Evolutionary conservation across 2,797 vertebrate genomes (phyloP), one percentile per base, ranked within the genome.

Genomic region (Cyprinella venusta): DNA sequence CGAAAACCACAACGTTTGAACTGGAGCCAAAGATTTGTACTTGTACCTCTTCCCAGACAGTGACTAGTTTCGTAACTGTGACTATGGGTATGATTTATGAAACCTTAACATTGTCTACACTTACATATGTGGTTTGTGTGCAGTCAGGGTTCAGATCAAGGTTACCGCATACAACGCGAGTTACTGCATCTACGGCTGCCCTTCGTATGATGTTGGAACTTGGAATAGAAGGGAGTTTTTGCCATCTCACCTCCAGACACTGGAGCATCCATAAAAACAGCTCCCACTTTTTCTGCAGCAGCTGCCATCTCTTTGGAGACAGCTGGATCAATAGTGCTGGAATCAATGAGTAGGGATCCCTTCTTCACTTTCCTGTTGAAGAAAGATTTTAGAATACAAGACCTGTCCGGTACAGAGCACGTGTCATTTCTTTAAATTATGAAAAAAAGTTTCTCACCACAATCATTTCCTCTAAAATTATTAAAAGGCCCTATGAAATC

Each of bases 241-340:
- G 4, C 9, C 10, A 68, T 82, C 88, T 93, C 94, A 99, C 98
- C 98, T 94, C 98, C 98, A 88, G 98, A 99, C 86, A 99, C 98
- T 26, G 98, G 98, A 24, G 97, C 97, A 90, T 99, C 98, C 98
- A 99, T 99, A 87, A 99, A 99, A 89, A 99, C 96, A 12, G 98
- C 98, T 89, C 98, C 98, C 94, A 95, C 96, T 93, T 98, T 99
- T 92, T 99, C 98, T 81, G 96, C 95, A 80, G 96, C 97, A 85
- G 92, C 94, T 48, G 97, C 96, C 93, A 98, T 95, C 86, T 99
- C 97, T 93, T 99, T 99, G 65, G 98, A 98, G 88, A 99, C 95
- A 9, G 95, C 74, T 36, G 98, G 98, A 90, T 99, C 98, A 87
- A 99, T 99, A 87, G 98, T 99, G 92, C 97, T 99, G 89, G 98